These are phyloP conservation scores for Reinhardtius hippoglossoides DNA, from an alignment of 2,113 vertebrate species.

Conservation along the genomic window DNA sequence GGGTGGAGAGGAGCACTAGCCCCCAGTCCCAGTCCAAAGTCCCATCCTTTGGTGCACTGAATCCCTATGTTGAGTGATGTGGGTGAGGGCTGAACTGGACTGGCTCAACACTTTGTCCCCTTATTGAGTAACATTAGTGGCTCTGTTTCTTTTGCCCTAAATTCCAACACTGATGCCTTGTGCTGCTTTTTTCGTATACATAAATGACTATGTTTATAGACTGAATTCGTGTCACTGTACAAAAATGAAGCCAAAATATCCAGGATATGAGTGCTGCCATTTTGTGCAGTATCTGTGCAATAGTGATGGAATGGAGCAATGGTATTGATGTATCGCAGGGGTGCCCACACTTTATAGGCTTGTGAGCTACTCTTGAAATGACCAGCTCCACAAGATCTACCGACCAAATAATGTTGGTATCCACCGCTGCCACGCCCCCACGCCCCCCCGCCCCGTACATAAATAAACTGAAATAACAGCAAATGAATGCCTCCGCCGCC, in stretches of 20 bases:
- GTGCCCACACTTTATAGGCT: no score
- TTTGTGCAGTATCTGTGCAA: no score
- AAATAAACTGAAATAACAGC: no score
- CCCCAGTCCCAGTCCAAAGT: slow-evolving; percentile 33
- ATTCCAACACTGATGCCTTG: slow-evolving; percentile 7
- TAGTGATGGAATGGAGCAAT: no score
- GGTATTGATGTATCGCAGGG: no score
- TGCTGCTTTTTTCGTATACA: not conserved
- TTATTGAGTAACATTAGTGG: slow-evolving; percentile 16
- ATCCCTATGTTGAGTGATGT: slow-evolving; percentile 78
- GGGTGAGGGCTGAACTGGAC: slow-evolving; percentile 39
- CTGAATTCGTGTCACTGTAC: not conserved
- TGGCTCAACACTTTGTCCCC: slow-evolving; percentile 43
- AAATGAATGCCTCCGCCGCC: no score
- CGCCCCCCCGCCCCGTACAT: no score
- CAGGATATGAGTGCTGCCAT: not conserved
- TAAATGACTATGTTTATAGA: not conserved
- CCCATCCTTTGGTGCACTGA: slow-evolving; percentile 77
- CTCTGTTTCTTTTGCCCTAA: slow-evolving; percentile 40
- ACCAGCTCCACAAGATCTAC: no score
- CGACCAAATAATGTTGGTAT: no score
- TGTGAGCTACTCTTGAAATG: no score
- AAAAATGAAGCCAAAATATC: not conserved
- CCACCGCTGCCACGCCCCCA: no score
- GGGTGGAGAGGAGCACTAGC: slow-evolving; percentile 31